These are phyloP conservation scores for Rhinophrynus dorsalis DNA, from an alignment of 2,797 vertebrate species.

Conservation along the genomic window DNA sequence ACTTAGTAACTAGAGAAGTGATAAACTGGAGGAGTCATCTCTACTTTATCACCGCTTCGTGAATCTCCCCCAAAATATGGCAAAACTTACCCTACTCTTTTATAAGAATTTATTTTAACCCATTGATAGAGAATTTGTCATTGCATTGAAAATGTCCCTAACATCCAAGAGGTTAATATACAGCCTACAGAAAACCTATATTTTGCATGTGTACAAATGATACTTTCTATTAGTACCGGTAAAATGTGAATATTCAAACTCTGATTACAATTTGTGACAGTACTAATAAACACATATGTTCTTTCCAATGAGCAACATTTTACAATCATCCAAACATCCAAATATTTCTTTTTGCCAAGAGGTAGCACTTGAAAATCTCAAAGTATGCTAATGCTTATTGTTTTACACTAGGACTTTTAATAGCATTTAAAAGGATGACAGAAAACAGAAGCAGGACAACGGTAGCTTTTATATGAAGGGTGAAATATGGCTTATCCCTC, in stretches of 20 bases:
- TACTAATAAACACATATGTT: constrained; percentile 26
- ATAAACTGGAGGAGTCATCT: too few relatives aligned
- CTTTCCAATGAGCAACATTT: constrained; percentile 27
- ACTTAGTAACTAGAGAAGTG: too few relatives aligned
- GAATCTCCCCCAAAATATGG: too few relatives aligned
- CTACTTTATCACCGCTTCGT: too few relatives aligned
- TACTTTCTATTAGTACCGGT: neutral
- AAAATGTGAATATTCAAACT: neutral
- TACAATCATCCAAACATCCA: constrained; percentile 12
- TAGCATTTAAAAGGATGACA: constrained; percentile 7
- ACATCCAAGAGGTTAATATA: too few relatives aligned
- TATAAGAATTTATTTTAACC: too few relatives aligned
- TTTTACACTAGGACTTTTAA: constrained; percentile 6
- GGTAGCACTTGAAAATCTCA: constrained; percentile 15
- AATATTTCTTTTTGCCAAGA: constrained; percentile 18
- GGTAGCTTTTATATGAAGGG: neutral
- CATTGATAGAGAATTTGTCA: too few relatives aligned
- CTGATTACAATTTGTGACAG: constrained; percentile 30
- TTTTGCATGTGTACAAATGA: neutral
- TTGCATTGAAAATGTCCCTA: too few relatives aligned
- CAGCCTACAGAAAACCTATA: too few relatives aligned
- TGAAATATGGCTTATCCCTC: neutral
- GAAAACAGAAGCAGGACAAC: constrained; percentile 11
- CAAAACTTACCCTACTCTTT: too few relatives aligned
- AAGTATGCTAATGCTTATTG: neutral